Evolutionary conservation across 1,140 invertebrate genomes (phyloP).

Genomic region (Sminthurides bifidus): DNA sequence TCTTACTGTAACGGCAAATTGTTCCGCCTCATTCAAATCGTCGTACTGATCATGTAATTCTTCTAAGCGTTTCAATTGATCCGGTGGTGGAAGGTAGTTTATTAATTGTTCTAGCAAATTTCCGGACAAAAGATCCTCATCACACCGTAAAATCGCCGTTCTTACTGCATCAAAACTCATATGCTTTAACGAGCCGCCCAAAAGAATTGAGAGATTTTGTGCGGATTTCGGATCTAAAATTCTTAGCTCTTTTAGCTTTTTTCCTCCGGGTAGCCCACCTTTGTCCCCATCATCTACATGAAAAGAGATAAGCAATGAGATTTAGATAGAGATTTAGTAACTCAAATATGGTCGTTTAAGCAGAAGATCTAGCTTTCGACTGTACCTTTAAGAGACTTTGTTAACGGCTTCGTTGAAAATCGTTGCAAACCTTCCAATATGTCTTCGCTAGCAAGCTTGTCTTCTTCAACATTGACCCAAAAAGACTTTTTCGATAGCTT

Average conservation of each 20-base stretch:
- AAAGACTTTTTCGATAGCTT: conserved; percentile 89
- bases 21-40: conserved; percentile 82
- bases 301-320: neutral
- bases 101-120: conserved; percentile 72
- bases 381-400: conserved; percentile 20
- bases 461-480: conserved; percentile 87
- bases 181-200: conserved; percentile 80
- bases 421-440: conserved; percentile 69
- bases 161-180: conserved; percentile 76
- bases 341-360: too few relatives aligned
- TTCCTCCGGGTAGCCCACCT: conserved; percentile 52
- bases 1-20: conserved; percentile 84
- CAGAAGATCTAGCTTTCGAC: too few relatives aligned
- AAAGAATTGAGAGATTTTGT: conserved; percentile 86
- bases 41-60: conserved; percentile 63
- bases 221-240: conserved; percentile 85
- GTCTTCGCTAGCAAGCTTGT: conserved; percentile 71
- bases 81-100: conserved; percentile 76
- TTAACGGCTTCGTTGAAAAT: conserved; percentile 71
- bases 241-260: conserved; percentile 73
- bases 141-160: conserved; percentile 67
- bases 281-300: conserved; percentile 38
- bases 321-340: conserved; percentile 11
- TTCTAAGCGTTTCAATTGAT: conserved; percentile 71
- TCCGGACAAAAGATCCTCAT: conserved; percentile 66